phyloP scores from a whole-genome alignment of 1,140 invertebrate genomes.

The Carposina sasakii region DNA sequence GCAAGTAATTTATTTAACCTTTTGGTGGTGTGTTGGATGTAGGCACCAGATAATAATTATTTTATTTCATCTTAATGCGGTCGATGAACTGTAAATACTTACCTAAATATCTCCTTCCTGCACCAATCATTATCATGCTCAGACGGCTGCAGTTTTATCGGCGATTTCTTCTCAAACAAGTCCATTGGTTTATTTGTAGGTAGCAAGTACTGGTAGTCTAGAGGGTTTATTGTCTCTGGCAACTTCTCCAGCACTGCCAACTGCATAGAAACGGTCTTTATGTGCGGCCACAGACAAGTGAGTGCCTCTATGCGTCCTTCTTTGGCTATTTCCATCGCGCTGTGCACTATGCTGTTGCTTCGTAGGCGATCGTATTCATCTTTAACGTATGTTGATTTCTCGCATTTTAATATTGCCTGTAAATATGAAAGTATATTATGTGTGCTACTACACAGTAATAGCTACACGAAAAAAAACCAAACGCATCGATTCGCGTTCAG shows the following conservation, averaged over 20 bases:
- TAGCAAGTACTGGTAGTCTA: slow-evolving; percentile 78
- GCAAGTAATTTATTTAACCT: too few relatives aligned
- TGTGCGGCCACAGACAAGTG: slow-evolving; percentile 77
- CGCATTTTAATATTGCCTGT: slow-evolving; percentile 58
- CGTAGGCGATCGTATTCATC: slow-evolving; percentile 72
- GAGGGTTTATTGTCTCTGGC: slow-evolving; percentile 83
- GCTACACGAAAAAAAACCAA: too few relatives aligned
- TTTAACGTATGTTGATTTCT: slow-evolving; percentile 72
- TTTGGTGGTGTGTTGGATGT: too few relatives aligned
- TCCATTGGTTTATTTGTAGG: slow-evolving; percentile 60
- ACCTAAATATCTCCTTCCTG: slow-evolving; percentile 74
- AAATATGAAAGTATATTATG: too few relatives aligned
- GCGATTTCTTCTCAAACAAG: slow-evolving; percentile 71
- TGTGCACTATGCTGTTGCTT: slow-evolving; percentile 57
- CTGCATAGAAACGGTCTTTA: slow-evolving; percentile 77
- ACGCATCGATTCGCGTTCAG: too few relatives aligned
- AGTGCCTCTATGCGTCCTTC: slow-evolving; percentile 80
- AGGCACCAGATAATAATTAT: too few relatives aligned
- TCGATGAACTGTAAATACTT: too few relatives aligned
- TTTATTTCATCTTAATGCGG: too few relatives aligned
- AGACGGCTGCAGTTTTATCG: slow-evolving; percentile 62
- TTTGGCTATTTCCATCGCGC: slow-evolving; percentile 75
- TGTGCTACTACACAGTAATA: too few relatives aligned
- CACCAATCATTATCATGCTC: slow-evolving; percentile 78
- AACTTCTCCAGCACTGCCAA: slow-evolving; percentile 82